phyloP scores from a whole-genome alignment of 2,888 invertebrate genomes.

The Epicampocera succincta region DNA sequence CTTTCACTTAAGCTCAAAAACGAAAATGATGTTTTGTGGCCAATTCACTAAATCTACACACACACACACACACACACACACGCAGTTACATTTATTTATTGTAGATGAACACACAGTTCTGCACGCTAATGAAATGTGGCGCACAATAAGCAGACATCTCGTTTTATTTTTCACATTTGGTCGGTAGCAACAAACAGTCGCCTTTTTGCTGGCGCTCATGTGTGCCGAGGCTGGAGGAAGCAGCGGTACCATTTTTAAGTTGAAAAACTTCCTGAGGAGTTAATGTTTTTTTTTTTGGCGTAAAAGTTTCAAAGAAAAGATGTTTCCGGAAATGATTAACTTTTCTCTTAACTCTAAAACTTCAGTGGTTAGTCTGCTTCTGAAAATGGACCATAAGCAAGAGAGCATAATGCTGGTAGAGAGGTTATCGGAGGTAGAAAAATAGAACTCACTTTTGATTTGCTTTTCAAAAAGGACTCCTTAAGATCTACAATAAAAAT shows the following conservation, averaged over 20 bases:
- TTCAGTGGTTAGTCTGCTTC: not conserved
- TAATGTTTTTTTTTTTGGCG: not conserved
- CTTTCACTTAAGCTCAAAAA: conserved; percentile 49
- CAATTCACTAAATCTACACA: conserved; percentile 37
- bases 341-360: conserved; percentile 14
- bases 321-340: conserved; percentile 26
- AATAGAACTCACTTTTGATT: too few relatives aligned
- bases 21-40: conserved; percentile 28
- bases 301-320: not conserved
- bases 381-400: not conserved
- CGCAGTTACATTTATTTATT: not conserved
- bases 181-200: not conserved
- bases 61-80: not conserved
- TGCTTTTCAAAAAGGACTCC: too few relatives aligned
- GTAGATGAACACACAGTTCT: not conserved
- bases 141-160: conserved; percentile 1
- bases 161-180: conserved; percentile 22
- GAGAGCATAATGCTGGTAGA: not conserved
- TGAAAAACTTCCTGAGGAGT: conserved; percentile 31
- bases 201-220: not conserved
- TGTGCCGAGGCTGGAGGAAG: not conserved
- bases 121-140: conserved; percentile 23
- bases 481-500: too few relatives aligned
- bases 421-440: too few relatives aligned
- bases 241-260: conserved; percentile 24